phyloP scores from a whole-genome alignment of 2,888 invertebrate genomes.

The Lordiphosa fenestrarum region DNA sequence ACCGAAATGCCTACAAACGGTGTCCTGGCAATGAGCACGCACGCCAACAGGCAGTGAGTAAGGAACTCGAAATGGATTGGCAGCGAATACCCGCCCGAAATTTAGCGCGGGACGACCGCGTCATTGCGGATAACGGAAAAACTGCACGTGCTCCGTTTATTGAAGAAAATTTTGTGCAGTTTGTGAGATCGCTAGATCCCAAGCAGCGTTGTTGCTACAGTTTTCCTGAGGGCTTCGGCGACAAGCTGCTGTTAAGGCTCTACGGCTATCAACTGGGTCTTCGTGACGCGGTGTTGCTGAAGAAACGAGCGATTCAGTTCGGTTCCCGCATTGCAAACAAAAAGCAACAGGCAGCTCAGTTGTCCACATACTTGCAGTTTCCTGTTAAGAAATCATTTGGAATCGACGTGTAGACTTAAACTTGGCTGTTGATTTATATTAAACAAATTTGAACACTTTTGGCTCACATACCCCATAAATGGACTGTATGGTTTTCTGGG shows the following conservation, averaged over 20 bases:
- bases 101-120: constrained; percentile 95
- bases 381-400: neutral
- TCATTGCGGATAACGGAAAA: constrained; percentile 93
- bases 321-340: constrained; percentile 96
- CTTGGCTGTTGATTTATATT: neutral
- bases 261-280: constrained; percentile 86
- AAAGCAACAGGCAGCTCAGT: constrained; percentile 92
- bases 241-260: constrained; percentile 92
- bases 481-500: too few relatives aligned
- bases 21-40: constrained; percentile 76
- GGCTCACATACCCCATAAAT: too few relatives aligned
- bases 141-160: constrained; percentile 91
- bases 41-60: constrained; percentile 82
- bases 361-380: constrained; percentile 81
- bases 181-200: constrained; percentile 84
- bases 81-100: constrained; percentile 93
- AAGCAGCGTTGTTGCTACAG: constrained; percentile 82
- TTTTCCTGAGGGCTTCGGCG: constrained; percentile 90
- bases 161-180: constrained; percentile 86
- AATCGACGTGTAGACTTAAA: neutral
- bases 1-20: constrained; percentile 87
- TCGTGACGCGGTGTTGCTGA: constrained; percentile 84
- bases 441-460: too few relatives aligned
- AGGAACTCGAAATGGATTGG: constrained; percentile 89
- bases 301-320: constrained; percentile 98